phyloP scores from a whole-genome alignment of 1,140 invertebrate species.

The Cataglyphis hispanica region DNA sequence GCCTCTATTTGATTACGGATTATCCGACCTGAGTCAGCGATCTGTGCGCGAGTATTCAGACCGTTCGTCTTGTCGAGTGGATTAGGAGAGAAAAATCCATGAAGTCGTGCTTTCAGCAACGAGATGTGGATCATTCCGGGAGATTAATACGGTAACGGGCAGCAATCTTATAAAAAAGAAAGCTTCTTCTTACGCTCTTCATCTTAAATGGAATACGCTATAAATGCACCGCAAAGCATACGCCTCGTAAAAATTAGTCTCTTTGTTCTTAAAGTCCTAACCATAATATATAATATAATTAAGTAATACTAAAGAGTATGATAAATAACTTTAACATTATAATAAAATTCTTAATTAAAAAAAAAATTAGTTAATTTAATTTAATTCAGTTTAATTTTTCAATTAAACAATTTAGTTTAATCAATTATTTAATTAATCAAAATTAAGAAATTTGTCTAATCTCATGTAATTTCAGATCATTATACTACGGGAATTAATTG shows the following conservation, averaged over 20 bases:
- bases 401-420: neutral
- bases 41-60: conserved; percentile 41
- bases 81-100: conserved; percentile 62
- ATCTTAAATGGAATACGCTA: conserved; percentile 6
- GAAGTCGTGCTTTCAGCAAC: conserved; percentile 59
- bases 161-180: conserved; percentile 35
- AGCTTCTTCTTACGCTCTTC: neutral
- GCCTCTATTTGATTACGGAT: conserved; percentile 71
- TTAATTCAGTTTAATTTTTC: conserved; percentile 10
- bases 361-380: too few relatives aligned
- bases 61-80: conserved; percentile 31
- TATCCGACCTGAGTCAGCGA: conserved; percentile 67
- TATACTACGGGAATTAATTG: neutral
- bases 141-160: conserved; percentile 53
- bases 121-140: conserved; percentile 48
- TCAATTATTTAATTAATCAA: neutral
- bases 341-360: neutral
- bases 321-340: neutral
- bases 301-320: neutral
- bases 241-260: conserved; percentile 17
- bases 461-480: neutral
- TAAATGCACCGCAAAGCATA: neutral
- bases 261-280: neutral
- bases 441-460: neutral
- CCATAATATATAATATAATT: neutral